Percentiles rank a stretch among this genome's conserved stretches.
phyloP scores from a whole-genome alignment of 2,797 vertebrate species.

The Amniataba percoides region DNA sequence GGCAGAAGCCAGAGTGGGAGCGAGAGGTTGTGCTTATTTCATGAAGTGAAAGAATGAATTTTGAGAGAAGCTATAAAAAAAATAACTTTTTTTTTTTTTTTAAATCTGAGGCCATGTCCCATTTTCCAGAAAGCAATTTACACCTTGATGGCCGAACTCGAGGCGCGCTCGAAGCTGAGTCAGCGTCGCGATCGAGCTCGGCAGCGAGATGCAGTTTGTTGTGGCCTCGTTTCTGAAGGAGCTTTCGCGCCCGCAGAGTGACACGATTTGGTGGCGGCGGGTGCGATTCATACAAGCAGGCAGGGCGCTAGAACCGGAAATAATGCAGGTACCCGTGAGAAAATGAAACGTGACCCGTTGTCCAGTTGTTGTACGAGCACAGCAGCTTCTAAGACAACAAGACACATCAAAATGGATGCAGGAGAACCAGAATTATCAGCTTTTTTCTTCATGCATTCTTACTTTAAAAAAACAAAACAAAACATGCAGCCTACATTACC shows the following conservation, averaged over 20 bases:
- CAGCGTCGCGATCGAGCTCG: background rate
- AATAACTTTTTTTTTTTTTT: background rate
- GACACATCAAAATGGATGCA: background rate
- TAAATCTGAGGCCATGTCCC: background rate
- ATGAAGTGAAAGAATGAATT: conserved; percentile 21
- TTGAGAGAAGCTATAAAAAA: background rate
- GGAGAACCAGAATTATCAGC: too few relatives aligned
- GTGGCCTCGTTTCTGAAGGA: background rate
- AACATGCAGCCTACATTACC: background rate
- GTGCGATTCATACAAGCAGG: background rate
- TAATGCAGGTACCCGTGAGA: background rate
- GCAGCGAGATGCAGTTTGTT: background rate
- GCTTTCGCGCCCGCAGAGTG: background rate
- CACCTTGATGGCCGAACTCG: background rate
- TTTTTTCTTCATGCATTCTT: background rate
- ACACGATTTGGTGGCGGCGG: background rate
- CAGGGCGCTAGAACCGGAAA: background rate
- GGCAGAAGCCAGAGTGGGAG: conserved; percentile 5
- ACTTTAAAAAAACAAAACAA: background rate
- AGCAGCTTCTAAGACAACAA: background rate
- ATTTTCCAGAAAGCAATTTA: background rate
- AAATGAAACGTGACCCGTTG: background rate
- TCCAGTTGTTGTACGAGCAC: background rate
- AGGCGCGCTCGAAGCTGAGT: background rate
- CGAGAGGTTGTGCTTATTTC: conserved; percentile 6